Conservation (phyloP, 2,113 vertebrate species). For the Microtus ochrogaster region DNA sequence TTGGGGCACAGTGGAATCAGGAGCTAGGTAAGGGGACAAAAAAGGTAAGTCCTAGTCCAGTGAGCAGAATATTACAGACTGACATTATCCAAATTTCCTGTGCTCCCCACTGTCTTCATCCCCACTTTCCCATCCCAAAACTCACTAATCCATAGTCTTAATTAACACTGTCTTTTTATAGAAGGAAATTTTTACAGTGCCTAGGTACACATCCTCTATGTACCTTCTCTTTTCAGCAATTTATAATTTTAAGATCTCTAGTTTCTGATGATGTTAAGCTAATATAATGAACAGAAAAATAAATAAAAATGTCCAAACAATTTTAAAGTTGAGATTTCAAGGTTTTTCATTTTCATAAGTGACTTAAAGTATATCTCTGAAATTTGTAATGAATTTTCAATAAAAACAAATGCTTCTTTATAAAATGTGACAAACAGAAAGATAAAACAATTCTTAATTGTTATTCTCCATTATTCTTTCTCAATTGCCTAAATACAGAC, state of each 20-base stretch:
- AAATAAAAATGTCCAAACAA: conserved; percentile 74
- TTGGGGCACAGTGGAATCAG: background rate
- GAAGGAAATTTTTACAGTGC: background rate
- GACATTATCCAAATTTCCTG: background rate
- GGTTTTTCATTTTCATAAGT: conserved; percentile 64
- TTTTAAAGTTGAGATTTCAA: conserved; percentile 72
- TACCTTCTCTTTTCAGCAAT: conserved; percentile 43
- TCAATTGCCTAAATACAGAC: background rate
- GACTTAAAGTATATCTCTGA: conserved; percentile 60
- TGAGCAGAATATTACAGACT: background rate
- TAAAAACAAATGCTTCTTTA: conserved; percentile 64
- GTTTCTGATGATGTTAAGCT: conserved; percentile 53
- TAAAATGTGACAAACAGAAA: conserved; percentile 52
- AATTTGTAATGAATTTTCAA: conserved; percentile 65
- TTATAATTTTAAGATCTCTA: conserved; percentile 21
- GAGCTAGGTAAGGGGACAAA: background rate
- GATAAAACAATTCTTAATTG: conserved; percentile 60
- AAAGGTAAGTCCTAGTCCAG: background rate
- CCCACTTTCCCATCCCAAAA: background rate
- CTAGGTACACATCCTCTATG: conserved; percentile 13
- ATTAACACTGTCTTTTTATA: background rate
- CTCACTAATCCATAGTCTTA: background rate
- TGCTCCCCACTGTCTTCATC: accelerated
- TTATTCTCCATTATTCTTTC: conserved; percentile 47
- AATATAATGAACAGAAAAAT: conserved; percentile 66